Evolutionary conservation across 2,888 invertebrate species (phyloP), one percentile per base, ranked within the genome.

Genomic region (Cephus pulcher): DNA sequence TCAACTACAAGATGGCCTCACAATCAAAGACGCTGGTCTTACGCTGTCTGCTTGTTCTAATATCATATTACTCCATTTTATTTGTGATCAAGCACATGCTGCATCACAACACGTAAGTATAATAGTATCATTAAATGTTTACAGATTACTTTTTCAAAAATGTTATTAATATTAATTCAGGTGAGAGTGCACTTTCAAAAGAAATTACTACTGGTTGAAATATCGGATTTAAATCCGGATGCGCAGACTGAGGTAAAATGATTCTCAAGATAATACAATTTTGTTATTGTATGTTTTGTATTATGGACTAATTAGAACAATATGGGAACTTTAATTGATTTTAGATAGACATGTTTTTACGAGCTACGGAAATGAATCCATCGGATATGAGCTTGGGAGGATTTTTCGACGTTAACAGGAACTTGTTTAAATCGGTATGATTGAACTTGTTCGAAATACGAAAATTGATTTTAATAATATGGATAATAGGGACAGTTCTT

Each of bases 341-440:
- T 34, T 78, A 92, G 92, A 95, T 96, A 37, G 95, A 95, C 89
- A 96, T 95, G 95, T 96, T 96, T 87, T 89, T 96, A 76, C 92
- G 95, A 73, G 95, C 96, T 37, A 96, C 95, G 0, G 95, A 95
- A 91, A 95, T 96, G 95, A 95, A 95, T 89, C 95, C 95, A 0
- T 95, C 95, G 4, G 94, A 95, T 86, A 95, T 96, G 84, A 95
- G 95, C 87, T 93, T 96, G 33, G 95, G 95, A 12, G 96, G 95
- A 40, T 95, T 95, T 90, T 95, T 95, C 82, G 95, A 95, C 86
- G 95, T 96, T 33, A 95, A 95, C 89, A 92, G 96, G 71, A 95
- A 94, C 83, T 93, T 96, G 32, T 96, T 96, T 87, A 95, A 95
- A 93, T 95, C 95, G 83, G 95, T 95, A 91, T 89, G 92, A 86